A percentile compares a stretch with the other conserved stretches of the same genome.
phyloP scores from a whole-genome alignment of 2,888 invertebrate genomes.

The Thereva unica region DNA sequence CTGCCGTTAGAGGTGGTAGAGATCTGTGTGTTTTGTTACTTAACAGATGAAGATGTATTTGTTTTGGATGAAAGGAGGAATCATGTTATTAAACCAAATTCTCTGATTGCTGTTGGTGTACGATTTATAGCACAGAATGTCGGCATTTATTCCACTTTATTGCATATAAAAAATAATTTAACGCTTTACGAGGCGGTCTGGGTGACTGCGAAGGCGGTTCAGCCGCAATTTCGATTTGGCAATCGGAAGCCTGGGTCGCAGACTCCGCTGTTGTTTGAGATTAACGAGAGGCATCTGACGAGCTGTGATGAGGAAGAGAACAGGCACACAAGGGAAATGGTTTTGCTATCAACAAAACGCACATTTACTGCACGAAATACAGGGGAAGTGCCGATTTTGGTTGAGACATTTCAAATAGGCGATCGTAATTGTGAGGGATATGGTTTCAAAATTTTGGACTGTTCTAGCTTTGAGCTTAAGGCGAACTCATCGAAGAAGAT shows the following conservation, averaged over 20 bases:
- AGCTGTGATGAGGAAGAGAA: slow-evolving; percentile 60
- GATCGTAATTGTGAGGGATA: slow-evolving; percentile 74
- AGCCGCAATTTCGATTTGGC: slow-evolving; percentile 85
- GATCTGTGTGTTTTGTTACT: slow-evolving; percentile 51
- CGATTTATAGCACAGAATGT: slow-evolving; percentile 50
- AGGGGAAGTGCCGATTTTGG: slow-evolving; percentile 84
- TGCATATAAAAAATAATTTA: slow-evolving; percentile 80
- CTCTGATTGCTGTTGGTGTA: slow-evolving; percentile 50
- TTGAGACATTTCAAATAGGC: slow-evolving; percentile 69
- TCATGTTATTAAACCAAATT: slow-evolving; percentile 49
- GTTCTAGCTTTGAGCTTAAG: slow-evolving; percentile 69
- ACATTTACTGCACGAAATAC: slow-evolving; percentile 86
- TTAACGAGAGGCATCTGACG: slow-evolving; percentile 64
- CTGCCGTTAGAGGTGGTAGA: slow-evolving; percentile 56
- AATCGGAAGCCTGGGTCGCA: slow-evolving; percentile 80
- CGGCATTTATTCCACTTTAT: slow-evolving; percentile 54
- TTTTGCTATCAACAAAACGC: slow-evolving; percentile 63
- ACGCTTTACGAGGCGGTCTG: slow-evolving; percentile 87
- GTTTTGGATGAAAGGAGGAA: slow-evolving; percentile 49
- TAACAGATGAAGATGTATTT: slow-evolving; percentile 54
- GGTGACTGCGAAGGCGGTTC: slow-evolving; percentile 81
- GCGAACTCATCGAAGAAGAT: slow-evolving; percentile 77
- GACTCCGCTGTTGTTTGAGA: slow-evolving; percentile 79
- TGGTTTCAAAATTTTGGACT: slow-evolving; percentile 78
- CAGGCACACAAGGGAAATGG: slow-evolving; percentile 15